phyloP scores from a whole-genome alignment of 2,888 invertebrate genomes.

The Drosophila helvetica region DNA sequence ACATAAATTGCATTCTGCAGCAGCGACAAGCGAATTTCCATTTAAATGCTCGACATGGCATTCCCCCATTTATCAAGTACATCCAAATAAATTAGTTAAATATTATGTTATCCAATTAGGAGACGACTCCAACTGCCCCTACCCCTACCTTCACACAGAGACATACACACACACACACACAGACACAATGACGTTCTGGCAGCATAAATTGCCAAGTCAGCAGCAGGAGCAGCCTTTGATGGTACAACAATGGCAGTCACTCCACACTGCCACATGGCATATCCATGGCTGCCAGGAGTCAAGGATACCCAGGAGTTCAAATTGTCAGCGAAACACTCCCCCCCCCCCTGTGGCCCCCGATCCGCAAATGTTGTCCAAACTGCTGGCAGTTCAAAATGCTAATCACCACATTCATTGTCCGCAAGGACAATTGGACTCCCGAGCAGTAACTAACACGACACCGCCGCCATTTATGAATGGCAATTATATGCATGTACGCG shows the following conservation, averaged over 20 bases:
- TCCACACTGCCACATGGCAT: neutral
- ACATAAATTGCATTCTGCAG: conserved; percentile 61
- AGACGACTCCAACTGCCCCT: conserved; percentile 2
- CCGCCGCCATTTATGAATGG: conserved; percentile 66
- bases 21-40: conserved; percentile 32
- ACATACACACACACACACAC: neutral
- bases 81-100: conserved; percentile 74
- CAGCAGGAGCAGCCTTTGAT: conserved; percentile 50
- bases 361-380: conserved; percentile 9
- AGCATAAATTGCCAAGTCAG: conserved; percentile 64
- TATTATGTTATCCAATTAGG: conserved; percentile 73
- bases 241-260: conserved; percentile 60
- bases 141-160: neutral
- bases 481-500: conserved; percentile 51
- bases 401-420: conserved; percentile 77
- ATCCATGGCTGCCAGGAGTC: conserved; percentile 13
- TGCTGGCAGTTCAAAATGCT: conserved; percentile 68
- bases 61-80: conserved; percentile 59
- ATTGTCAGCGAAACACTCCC: conserved; percentile 61
- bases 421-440: conserved; percentile 71
- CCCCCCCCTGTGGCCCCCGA: neutral
- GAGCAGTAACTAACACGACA: conserved; percentile 53
- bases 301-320: conserved; percentile 43
- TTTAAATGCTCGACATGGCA: conserved; percentile 42
- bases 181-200: conserved; percentile 35